Evolutionary conservation across 2,888 invertebrate genomes (phyloP).

Genomic region (Ophion ventricosus): DNA sequence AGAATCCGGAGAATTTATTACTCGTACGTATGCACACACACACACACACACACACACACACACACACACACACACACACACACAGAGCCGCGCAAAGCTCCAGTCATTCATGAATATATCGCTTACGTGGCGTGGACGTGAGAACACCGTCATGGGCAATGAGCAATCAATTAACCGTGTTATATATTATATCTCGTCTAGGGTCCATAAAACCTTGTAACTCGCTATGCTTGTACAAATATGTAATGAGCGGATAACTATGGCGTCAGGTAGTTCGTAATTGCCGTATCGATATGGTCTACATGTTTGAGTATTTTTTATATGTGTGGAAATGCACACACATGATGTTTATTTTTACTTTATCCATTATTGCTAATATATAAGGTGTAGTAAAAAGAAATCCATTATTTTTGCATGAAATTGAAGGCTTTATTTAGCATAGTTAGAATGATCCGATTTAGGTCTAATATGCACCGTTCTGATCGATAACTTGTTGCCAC

Average conservation of each 20-base stretch:
- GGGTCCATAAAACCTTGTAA: slow-evolving; percentile 42
- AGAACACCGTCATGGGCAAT: slow-evolving; percentile 50
- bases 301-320: not conserved
- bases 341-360: not conserved
- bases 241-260: not conserved
- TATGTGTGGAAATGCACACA: not conserved
- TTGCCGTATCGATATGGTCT: not conserved
- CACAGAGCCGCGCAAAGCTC: slow-evolving; percentile 13
- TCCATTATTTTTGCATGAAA: no score
- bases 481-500: no score
- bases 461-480: no score
- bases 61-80: no score
- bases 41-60: not conserved
- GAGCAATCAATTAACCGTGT: slow-evolving; percentile 65
- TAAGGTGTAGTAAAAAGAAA: no score
- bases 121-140: not conserved
- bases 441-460: no score
- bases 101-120: not conserved
- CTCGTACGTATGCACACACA: not conserved
- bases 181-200: slow-evolving; percentile 44
- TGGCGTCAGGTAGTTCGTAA: not conserved
- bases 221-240: slow-evolving; percentile 2
- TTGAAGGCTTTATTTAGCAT: no score
- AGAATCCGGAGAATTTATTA: not conserved
- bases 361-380: no score